phyloP scores from a whole-genome alignment of 2,113 vertebrate species.

The Psammodynastes pulverulentus region DNA sequence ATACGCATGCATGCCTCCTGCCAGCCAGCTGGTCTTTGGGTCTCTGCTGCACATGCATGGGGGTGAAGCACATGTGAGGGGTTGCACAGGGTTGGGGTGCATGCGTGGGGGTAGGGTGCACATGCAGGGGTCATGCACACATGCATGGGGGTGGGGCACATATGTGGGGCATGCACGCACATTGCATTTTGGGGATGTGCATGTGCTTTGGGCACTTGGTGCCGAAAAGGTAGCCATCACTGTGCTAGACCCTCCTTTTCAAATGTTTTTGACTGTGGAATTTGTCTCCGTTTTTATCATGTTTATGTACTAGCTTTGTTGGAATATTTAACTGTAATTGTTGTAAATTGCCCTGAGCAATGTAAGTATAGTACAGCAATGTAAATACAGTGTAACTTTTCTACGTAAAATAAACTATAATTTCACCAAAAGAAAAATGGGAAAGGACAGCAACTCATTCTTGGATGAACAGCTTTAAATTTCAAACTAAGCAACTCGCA shows the following conservation, averaged over 20 bases:
- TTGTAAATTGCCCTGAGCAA: background rate
- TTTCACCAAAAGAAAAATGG: background rate
- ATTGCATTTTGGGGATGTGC: too few species aligned
- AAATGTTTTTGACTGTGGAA: background rate
- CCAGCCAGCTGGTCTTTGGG: too few species aligned
- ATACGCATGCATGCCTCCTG: too few species aligned
- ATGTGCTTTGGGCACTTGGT: too few species aligned
- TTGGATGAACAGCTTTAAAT: background rate
- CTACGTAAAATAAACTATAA: background rate
- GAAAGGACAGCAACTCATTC: background rate
- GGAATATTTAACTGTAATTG: background rate
- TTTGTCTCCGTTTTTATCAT: background rate
- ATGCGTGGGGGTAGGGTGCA: too few species aligned
- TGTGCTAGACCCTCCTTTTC: background rate
- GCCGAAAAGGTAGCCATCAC: too few species aligned
- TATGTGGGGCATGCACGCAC: too few species aligned
- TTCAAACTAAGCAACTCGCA: background rate
- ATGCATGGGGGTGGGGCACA: too few species aligned
- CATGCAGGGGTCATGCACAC: too few species aligned
- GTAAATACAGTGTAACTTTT: background rate
- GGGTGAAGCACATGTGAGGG: too few species aligned
- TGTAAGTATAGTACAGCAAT: background rate
- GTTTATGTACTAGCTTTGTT: background rate
- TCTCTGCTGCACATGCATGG: too few species aligned
- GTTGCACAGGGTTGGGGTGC: too few species aligned